Base-by-base conservation (phyloP, 53 echinoderm and acorn worm species). In the Echinarachnius parma region DNA sequence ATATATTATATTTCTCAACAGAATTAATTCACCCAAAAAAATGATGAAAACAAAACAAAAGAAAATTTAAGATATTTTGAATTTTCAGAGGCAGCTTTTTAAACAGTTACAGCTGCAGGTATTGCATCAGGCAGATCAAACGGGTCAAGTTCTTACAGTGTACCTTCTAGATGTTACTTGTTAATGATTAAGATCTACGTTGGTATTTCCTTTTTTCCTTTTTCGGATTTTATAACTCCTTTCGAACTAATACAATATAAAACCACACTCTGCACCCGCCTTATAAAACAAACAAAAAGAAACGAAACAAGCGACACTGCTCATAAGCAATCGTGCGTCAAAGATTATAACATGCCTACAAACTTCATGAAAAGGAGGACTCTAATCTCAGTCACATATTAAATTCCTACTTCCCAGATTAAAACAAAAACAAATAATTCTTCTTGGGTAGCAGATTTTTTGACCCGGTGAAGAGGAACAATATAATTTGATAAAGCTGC, bases 121-220 rank as follows among this genome's bases (percentile, higher is more conserved):
- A 72, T 72, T 39, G 57, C 74, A 39, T 25, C 74, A 72, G 74
- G 74, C 74, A 26, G 37, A 39, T 72, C 57, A 72, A 55, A 72
- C 57, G 42, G 74, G 70, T 69, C 32, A 14, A 34, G 53, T 28
- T 56, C 37, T 34, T 56, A 56, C 42, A 36, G 21, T 37, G 36
- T 72, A 72, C 74, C 74, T 72, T 72, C 74, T 72, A 72, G 74
- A 72, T 72, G 55, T 72, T 72, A 56, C 52, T 32, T 50, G 49
- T 45, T 46, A 42, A 62, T 35, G 46, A 45, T 31, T 65, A 25
- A 56, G 74, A 56, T 72, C 74, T 72, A 72, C 74, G 37, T 72
- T 72, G 56, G 74, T 56, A 56, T 55, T 57, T 57, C 39, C 33
- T 21, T 42, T 26, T 8, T 31, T 35, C 33, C 27, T 72, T 52